Evolutionary conservation across 2,797 vertebrate genomes (phyloP), one percentile per base, ranked within the genome.

Genomic region (Semaprochilodus insignis): DNA sequence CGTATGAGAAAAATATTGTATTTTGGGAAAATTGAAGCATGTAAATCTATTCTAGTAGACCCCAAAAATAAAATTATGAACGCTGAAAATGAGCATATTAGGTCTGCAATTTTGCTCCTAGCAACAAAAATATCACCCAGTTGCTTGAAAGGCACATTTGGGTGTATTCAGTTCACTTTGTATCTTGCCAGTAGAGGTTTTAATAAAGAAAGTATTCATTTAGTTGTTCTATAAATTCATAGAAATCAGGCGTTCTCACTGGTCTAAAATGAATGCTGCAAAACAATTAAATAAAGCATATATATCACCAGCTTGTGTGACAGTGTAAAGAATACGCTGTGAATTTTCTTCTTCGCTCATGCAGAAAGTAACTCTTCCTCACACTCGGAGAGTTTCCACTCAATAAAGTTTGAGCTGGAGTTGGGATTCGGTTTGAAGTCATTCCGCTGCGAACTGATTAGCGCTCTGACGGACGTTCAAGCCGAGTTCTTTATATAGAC

Each of bases 401-500:
- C 75, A 36, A 5, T 75, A 75, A 85, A 82, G 80, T 85, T 79
- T 82, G 60, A 63, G 69, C 78, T 81, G 74, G 74, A 81, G 81
- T 62, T 21, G 1, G 31, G 55, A 52, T 75, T 81, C 63, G 74
- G 63, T 74, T 74, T 74, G 54, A 74, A 74, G 83, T 81, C 60
- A 44, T 57, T 81, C 62, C 62, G 17, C 73, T 2, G 17, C 19
- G 16, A 65, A 85, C 69, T 60, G 77, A 74, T 62, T 67, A 59
- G 54, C 54, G 44, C 5, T 81, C 79, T 85, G 80, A 77, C 60
- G 72, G 78, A 57, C 83, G 66, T 67, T 67, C 65, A 44, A 74
- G 74, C 57, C 51, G 48, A 62, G 59, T 25, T 70, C 79, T 81
- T 85, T 81, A 85, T 74, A 85, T 78, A 81, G 74, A 77, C 69